These are phyloP conservation scores for Limenitis camilla DNA, from an alignment of 2,888 invertebrate genomes.

Conservation along the genomic window DNA sequence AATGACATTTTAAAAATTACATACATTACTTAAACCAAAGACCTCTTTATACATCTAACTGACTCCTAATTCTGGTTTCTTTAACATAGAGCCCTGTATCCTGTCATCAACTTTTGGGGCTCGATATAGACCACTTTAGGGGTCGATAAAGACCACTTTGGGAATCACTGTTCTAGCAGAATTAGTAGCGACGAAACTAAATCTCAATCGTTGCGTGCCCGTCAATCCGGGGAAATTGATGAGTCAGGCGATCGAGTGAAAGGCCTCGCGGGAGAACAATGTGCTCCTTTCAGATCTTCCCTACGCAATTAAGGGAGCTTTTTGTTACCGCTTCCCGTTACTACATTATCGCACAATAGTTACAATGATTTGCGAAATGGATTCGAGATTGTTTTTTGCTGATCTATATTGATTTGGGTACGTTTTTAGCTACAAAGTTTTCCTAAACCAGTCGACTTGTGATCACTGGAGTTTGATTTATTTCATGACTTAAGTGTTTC, in stretches of 20 bases:
- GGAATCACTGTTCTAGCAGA: conserved; percentile 3
- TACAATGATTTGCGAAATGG: conserved; percentile 68
- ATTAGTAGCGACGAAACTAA: conserved; percentile 40
- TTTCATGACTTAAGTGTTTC: too few relatives aligned
- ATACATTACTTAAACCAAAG: too few relatives aligned
- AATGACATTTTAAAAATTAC: too few relatives aligned
- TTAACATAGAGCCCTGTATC: too few relatives aligned
- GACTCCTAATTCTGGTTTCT: too few relatives aligned
- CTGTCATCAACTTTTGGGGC: too few relatives aligned
- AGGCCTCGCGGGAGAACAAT: conserved; percentile 65
- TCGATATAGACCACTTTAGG: too few relatives aligned
- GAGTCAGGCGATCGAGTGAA: conserved; percentile 60
- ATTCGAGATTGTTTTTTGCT: conserved; percentile 55
- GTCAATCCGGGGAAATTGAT: conserved; percentile 64
- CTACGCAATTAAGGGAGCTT: conserved; percentile 69
- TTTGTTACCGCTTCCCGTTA: conserved; percentile 61
- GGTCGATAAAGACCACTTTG: too few relatives aligned
- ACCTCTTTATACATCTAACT: too few relatives aligned
- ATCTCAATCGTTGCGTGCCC: conserved; percentile 47
- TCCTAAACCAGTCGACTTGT: too few relatives aligned
- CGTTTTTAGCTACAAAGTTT: too few relatives aligned
- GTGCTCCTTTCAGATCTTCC: conserved; percentile 59
- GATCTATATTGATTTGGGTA: conserved; percentile 2
- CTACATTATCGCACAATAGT: conserved; percentile 70
- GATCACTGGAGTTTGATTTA: too few relatives aligned